Conservation (phyloP, 2,888 invertebrate species). For the Chrysodeixis includens region DNA sequence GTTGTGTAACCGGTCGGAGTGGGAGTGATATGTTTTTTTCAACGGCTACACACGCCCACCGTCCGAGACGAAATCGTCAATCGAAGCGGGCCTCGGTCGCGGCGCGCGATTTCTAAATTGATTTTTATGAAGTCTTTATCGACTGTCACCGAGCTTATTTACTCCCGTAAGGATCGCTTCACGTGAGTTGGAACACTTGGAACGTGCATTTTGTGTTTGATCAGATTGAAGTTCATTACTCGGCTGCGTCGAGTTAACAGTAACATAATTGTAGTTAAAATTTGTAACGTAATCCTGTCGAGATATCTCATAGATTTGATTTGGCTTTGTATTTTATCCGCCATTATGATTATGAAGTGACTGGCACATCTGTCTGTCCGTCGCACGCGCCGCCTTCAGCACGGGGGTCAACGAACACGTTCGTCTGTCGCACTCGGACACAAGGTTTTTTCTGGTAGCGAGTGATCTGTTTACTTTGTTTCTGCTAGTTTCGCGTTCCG, state of each 20-base stretch:
- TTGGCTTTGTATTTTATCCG: constrained; percentile 82
- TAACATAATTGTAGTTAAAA: constrained; percentile 84
- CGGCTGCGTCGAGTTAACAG: constrained; percentile 77
- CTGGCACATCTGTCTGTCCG: constrained; percentile 80
- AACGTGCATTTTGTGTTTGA: constrained; percentile 54
- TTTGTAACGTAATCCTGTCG: constrained; percentile 84
- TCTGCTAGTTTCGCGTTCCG: constrained; percentile 45
- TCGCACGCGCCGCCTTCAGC: constrained; percentile 79
- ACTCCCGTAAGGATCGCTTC: constrained; percentile 33
- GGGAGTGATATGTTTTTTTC: constrained; percentile 88
- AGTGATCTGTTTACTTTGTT: constrained; percentile 67
- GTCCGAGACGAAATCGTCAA: constrained; percentile 76
- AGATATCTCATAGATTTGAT: constrained; percentile 85
- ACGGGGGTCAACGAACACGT: constrained; percentile 75
- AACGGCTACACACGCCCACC: constrained; percentile 84
- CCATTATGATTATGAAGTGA: constrained; percentile 84
- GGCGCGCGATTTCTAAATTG: constrained; percentile 74
- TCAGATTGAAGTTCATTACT: constrained; percentile 82
- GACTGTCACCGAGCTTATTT: constrained; percentile 30
- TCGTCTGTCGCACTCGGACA: constrained; percentile 66
- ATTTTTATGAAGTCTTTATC: constrained; percentile 61
- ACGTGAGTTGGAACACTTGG: constrained; percentile 39
- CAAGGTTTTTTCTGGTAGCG: constrained; percentile 71
- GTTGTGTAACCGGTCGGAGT: constrained; percentile 78
- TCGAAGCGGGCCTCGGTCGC: constrained; percentile 66